Conservation (phyloP, 37 sponge, comb jelly and placozoan genomes). For the Mnemiopsis leidyi region DNA sequence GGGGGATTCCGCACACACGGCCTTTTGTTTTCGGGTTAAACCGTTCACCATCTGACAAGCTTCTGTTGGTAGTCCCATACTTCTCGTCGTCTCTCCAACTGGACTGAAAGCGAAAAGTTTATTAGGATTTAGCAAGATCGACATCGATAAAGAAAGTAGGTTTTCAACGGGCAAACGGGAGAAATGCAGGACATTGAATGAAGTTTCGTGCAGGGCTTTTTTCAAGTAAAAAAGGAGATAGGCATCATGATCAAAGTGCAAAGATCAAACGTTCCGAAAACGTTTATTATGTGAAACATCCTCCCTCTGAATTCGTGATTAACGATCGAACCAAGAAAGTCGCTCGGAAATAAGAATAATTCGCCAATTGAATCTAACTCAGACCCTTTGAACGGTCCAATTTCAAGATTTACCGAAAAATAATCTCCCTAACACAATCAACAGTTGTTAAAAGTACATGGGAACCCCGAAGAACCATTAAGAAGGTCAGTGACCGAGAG, state of each 20-base stretch:
- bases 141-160: not conserved
- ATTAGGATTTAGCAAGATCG: no score
- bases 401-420: not conserved
- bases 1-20: constrained; percentile 29
- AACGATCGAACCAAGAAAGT: not conserved
- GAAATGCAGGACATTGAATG: no score
- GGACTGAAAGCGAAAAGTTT: constrained; percentile 31
- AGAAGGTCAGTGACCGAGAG: not conserved
- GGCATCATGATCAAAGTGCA: not conserved
- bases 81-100: not conserved
- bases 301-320: not conserved
- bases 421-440: not conserved
- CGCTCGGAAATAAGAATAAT: not conserved
- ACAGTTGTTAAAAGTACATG: not conserved
- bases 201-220: not conserved
- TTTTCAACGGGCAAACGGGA: not conserved
- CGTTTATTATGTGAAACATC: not conserved
- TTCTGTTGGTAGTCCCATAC: not conserved
- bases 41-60: constrained; percentile 29
- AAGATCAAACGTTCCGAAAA: not conserved
- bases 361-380: not conserved
- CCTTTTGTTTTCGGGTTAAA: not conserved
- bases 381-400: not conserved
- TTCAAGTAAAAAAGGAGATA: not conserved
- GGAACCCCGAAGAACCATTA: not conserved